Evolutionary conservation across 2,888 invertebrate genomes (phyloP), one percentile per base, ranked within the genome.

Genomic region (Limnephilus marmoratus): DNA sequence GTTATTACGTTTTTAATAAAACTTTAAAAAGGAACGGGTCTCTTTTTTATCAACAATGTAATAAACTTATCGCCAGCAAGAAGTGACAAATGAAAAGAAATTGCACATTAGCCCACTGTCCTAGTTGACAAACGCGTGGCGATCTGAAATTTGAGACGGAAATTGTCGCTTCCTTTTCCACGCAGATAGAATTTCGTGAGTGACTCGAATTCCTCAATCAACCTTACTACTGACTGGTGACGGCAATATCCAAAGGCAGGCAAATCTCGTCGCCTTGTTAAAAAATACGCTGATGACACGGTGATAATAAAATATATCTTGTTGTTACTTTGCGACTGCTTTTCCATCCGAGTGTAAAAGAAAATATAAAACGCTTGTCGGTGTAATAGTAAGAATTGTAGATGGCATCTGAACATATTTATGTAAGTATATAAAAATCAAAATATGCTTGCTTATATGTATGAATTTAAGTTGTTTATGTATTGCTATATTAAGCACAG

Each of bases 161-260:
- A 87, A 68, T 87, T 87, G 87, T 68, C 87, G 31, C 68, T 87
- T 87, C 87, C 87, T 87, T 18, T 87, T 87, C 87, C 87, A 87
- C 87, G 87, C 53, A 53, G 15, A 87, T 87, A 53, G 68, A 34
- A 31, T 87, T 68, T 87, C 87, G 87, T 34, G 34, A 68, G 68
- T 83, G 83, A 83, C 83, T 83, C 37, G 83, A 41, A 86, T 45
- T 45, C 45, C 85, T 86, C 45, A 13, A 49, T 45, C 85, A 86
- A 0, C 34, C 31, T 49, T 49, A 49, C 82, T 29, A 1, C 82
- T 5, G 18, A 31, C 15, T 82, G 31, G 82, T 34, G 68, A 68
- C 68, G 68, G 24, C 68, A 11, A 24, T 9, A 68, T 68, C 68
- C n/a, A 24, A 68, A 68, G n/a, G 24, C 68, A n/a, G 68, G 24